A percentile compares a stretch with the other conserved stretches of the same genome.
These are phyloP conservation scores for Cyanistes caeruleus DNA, from an alignment of 2,113 vertebrate species.

Conservation along the genomic window DNA sequence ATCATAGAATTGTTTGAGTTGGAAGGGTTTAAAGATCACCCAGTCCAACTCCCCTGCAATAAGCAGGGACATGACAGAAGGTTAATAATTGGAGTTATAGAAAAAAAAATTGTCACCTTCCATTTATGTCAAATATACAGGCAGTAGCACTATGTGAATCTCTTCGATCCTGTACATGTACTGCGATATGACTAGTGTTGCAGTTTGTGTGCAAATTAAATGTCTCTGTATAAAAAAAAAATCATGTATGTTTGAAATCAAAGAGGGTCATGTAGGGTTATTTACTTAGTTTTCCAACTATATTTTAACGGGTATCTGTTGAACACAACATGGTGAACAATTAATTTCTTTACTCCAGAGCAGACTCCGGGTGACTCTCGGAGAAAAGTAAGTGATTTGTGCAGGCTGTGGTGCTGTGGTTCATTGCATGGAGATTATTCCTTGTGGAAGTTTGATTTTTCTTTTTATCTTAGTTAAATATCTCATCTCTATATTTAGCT, in stretches of 20 bases:
- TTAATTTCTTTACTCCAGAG: constrained; percentile 93
- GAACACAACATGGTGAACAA: constrained; percentile 75
- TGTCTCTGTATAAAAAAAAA: not conserved
- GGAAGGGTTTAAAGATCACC: not conserved
- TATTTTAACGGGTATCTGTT: constrained; percentile 61
- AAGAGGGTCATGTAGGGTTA: not conserved
- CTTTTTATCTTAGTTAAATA: constrained; percentile 53
- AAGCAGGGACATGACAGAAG: not conserved
- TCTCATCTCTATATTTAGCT: constrained; percentile 50
- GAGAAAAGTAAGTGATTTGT: constrained; percentile 96
- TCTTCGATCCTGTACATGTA: not conserved
- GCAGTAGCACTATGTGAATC: not conserved
- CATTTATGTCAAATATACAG: not conserved
- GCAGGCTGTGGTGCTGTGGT: constrained; percentile 75
- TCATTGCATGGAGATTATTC: constrained; percentile 82
- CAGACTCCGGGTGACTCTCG: constrained; percentile 95
- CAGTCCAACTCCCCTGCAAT: not conserved
- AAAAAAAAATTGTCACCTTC: not conserved
- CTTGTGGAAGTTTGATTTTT: constrained; percentile 63
- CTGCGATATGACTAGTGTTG: not conserved
- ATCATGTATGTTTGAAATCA: not conserved
- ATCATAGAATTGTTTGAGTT: not conserved
- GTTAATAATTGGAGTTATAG: not conserved
- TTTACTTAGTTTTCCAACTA: constrained; percentile 25
- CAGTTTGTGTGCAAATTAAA: not conserved